phyloP scores from a whole-genome alignment of 2,797 vertebrate species.

The Pseudochirops cupreus region DNA sequence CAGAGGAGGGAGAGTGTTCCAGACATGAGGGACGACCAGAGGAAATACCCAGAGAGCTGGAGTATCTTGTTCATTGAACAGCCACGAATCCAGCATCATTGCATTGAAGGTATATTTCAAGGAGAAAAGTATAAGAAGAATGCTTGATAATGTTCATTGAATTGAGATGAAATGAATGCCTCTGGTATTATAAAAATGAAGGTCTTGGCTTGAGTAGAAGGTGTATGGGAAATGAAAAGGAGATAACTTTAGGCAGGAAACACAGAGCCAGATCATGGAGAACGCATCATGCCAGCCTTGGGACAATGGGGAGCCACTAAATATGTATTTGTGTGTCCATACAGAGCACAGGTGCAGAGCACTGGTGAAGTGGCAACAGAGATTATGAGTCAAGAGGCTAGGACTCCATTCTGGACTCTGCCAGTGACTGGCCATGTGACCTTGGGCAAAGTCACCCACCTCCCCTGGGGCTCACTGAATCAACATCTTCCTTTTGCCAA shows the following conservation, averaged over 20 bases:
- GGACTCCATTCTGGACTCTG: not conserved
- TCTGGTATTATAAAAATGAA: too few relatives aligned
- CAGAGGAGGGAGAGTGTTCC: too few relatives aligned
- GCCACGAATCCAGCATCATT: too few relatives aligned
- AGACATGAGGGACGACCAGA: too few relatives aligned
- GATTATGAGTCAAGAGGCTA: not conserved
- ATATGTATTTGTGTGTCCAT: not conserved
- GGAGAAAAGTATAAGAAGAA: too few relatives aligned
- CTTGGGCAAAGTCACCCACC: not conserved
- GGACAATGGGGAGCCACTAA: not conserved
- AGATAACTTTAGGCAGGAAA: not conserved
- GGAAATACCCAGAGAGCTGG: too few relatives aligned
- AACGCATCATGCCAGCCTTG: not conserved
- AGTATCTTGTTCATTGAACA: too few relatives aligned
- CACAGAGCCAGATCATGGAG: not conserved
- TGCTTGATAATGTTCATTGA: too few relatives aligned
- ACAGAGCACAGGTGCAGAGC: not conserved
- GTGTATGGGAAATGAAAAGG: not conserved
- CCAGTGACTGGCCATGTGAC: not conserved
- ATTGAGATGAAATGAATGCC: too few relatives aligned
- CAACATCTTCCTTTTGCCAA: not conserved
- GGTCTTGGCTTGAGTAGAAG: too few relatives aligned
- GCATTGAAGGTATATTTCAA: too few relatives aligned
- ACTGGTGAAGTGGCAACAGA: not conserved
- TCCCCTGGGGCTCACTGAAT: not conserved